Evolutionary conservation across 64 coral and sea anemone species (phyloP).

Genomic region (Montipora cactus): DNA sequence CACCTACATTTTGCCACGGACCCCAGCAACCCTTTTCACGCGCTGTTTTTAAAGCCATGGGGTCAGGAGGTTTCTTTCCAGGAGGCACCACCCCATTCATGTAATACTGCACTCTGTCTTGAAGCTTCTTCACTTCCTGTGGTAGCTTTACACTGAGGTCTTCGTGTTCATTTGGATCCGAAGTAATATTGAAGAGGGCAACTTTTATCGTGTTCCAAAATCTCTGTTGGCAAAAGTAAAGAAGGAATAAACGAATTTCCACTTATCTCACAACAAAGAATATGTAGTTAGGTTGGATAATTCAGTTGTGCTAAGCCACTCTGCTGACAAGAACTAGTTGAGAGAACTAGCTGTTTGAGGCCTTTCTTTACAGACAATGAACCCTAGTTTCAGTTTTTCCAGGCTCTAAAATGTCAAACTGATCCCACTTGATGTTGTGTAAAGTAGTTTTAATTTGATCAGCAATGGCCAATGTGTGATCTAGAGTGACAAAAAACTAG

Average conservation of each 20-base stretch:
- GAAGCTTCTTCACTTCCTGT: not conserved
- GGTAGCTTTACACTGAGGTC: constrained; percentile 18
- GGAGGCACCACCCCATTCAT: constrained; percentile 14
- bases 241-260: not conserved
- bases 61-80: constrained; percentile 18
- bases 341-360: too few species aligned
- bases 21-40: constrained; percentile 15
- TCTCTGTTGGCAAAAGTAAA: not conserved
- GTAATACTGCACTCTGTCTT: constrained; percentile 25
- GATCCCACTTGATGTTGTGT: too few species aligned
- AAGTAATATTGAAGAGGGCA: constrained; percentile 24
- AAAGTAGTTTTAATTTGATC: too few species aligned
- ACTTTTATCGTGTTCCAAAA: not conserved
- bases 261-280: not conserved
- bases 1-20: not conserved
- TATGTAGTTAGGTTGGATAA: not conserved
- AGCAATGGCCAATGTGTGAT: too few species aligned
- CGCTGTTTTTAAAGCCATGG: not conserved
- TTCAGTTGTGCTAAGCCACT: too few species aligned
- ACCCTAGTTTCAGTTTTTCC: too few species aligned
- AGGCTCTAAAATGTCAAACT: not conserved
- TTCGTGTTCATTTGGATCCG: constrained; percentile 17
- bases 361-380: too few species aligned
- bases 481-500: too few species aligned
- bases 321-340: too few species aligned